A percentile compares a stretch with the other conserved stretches of the same genome.
phyloP scores from a whole-genome alignment of 2,797 vertebrate genomes.

The Nyctibius grandis region DNA sequence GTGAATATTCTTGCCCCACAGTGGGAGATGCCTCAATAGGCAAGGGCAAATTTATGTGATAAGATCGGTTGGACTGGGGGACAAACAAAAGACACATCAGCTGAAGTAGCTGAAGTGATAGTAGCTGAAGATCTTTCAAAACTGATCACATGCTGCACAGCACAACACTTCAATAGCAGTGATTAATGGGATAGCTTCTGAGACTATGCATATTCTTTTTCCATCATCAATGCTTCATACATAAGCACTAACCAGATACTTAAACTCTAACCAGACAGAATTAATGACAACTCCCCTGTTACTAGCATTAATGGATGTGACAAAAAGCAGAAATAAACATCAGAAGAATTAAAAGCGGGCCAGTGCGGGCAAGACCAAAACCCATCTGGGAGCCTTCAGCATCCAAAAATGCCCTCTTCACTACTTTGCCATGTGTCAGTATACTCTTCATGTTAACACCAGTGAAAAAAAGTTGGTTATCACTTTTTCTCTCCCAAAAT shows the following conservation, averaged over 20 bases:
- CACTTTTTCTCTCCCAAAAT: not conserved
- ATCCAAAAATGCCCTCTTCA: not conserved
- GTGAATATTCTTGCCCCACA: not conserved
- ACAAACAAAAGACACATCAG: not conserved
- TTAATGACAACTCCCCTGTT: not conserved
- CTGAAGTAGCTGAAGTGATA: not conserved
- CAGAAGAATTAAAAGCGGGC: not conserved
- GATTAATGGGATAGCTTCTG: not conserved
- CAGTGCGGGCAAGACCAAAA: not conserved
- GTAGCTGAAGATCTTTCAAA: not conserved
- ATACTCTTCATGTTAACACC: not conserved
- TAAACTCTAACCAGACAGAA: not conserved
- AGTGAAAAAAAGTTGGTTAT: not conserved
- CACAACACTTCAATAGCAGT: not conserved
- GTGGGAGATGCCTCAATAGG: not conserved
- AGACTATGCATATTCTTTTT: not conserved
- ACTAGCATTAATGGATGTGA: not conserved
- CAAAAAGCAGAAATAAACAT: not conserved
- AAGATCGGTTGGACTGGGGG: not conserved
- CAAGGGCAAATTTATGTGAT: not conserved
- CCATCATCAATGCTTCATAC: not conserved
- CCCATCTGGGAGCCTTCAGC: not conserved
- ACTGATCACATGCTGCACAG: not conserved
- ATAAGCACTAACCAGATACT: rapidly evolving
- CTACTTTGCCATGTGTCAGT: not conserved